Evolutionary conservation across 2,888 invertebrate genomes (phyloP).

Genomic region (Auanema sp.): DNA sequence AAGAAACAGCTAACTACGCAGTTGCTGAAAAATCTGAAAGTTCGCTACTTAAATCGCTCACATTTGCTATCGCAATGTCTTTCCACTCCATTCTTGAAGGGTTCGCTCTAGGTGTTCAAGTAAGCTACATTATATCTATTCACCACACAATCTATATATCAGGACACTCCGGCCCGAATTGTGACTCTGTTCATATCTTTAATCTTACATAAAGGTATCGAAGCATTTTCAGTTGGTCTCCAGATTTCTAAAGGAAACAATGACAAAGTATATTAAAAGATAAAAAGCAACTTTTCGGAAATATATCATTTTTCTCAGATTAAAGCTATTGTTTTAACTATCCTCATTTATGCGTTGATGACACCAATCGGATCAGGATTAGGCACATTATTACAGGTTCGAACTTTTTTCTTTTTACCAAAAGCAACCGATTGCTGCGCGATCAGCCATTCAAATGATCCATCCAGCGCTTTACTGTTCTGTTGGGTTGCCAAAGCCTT

Average conservation of each 20-base stretch:
- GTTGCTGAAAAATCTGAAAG: slow-evolving; percentile 22
- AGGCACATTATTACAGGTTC: slow-evolving; percentile 37
- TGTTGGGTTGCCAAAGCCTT: neutral
- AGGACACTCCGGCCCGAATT: slow-evolving; percentile 52
- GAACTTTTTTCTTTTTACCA: neutral
- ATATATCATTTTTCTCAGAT: slow-evolving; percentile 16
- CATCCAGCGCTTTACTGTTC: neutral
- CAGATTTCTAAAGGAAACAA: slow-evolving; percentile 57
- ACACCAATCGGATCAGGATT: slow-evolving; percentile 72
- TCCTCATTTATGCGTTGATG: slow-evolving; percentile 71
- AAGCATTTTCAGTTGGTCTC: slow-evolving; percentile 71
- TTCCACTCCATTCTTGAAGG: slow-evolving; percentile 63
- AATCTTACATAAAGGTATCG: slow-evolving; percentile 68
- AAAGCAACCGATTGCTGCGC: slow-evolving; percentile 1
- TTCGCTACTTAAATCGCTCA: slow-evolving; percentile 54
- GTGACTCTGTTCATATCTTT: slow-evolving; percentile 60
- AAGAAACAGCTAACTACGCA: slow-evolving; percentile 49
- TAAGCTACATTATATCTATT: slow-evolving; percentile 10
- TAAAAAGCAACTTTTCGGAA: neutral
- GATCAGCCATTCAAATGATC: neutral
- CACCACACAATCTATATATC: neutral
- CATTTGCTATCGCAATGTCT: slow-evolving; percentile 63
- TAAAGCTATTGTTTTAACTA: slow-evolving; percentile 59
- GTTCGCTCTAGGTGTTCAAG: slow-evolving; percentile 62
- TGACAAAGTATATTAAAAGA: slow-evolving; percentile 21